These are phyloP conservation scores for Vicugna pacos DNA, from an alignment of 2,113 vertebrate genomes.

Conservation along the genomic window DNA sequence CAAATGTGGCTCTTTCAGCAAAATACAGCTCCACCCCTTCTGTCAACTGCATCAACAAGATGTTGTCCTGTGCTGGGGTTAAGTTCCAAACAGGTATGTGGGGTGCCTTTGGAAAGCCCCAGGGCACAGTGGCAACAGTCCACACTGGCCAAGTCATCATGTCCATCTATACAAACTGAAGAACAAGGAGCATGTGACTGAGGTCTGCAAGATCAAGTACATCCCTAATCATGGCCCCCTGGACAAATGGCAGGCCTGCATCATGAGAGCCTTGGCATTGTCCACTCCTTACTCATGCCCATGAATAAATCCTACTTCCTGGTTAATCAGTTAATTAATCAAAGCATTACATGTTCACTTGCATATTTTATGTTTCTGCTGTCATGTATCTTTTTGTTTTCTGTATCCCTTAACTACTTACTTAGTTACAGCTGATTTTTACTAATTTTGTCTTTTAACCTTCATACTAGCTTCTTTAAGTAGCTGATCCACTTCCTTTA, in stretches of 20 bases:
- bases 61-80: constrained; percentile 94
- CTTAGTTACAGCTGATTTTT: background rate
- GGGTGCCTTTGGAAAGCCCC: constrained; percentile 94
- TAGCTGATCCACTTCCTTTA: background rate
- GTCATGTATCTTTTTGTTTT: background rate
- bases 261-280: constrained; percentile 18
- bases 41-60: constrained; percentile 97
- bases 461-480: background rate
- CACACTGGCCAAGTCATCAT: constrained; percentile 95
- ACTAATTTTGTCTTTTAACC: background rate
- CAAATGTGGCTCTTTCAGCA: constrained; percentile 95
- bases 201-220: constrained; percentile 94
- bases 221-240: constrained; percentile 89
- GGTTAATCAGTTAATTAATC: background rate
- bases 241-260: constrained; percentile 89
- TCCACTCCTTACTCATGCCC: background rate
- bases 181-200: constrained; percentile 94
- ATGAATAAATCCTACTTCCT: background rate
- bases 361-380: background rate
- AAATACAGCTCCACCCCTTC: constrained; percentile 95
- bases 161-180: constrained; percentile 94
- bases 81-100: constrained; percentile 95
- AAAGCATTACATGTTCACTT: background rate
- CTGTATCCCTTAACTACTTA: background rate
- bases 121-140: constrained; percentile 93